Evolutionary conservation across 2,797 vertebrate genomes (phyloP), one percentile per base, ranked within the genome.

Genomic region (Xenopus petersii): DNA sequence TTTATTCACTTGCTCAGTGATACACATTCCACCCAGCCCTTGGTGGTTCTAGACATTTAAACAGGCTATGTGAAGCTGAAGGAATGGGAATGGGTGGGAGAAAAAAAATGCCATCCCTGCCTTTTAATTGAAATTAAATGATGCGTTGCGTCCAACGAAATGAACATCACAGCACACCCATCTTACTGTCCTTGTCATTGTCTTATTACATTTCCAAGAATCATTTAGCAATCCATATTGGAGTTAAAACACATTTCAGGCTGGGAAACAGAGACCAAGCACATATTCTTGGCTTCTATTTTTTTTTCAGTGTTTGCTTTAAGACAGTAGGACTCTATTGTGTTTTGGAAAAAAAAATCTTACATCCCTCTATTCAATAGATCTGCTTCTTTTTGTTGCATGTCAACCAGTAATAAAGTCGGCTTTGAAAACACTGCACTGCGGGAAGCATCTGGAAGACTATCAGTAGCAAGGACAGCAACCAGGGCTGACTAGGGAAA

Each of bases 121-220:
- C 62, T 79, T 42, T 82, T 87, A 87, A 89, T 86, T 89, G 85
- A 85, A 88, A 89, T 84, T 83, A 87, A 89, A 89, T 84, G 88
- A 74, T 82, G 83, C 85, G 80, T 88, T 79, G 67, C 55, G 47
- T 79, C 71, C 77, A 79, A 73, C 79, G 79, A 85, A 83, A 88
- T 80, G 72, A 85, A 84, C 75, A 81, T 83, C 75, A 81, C 72
- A 81, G 71, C 70, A 81, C 72, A 82, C 80, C 64, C 15, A 0
- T 64, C 79, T 80, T 61, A 71, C 80, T 82, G 74, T 56, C 71
- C 70, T 67, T 67, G 33, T 2, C 66, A 64, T 65, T 51, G 66
- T 66, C 62, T 55, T 74, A 74, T 79, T 64, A 61, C 55, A 61
- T 66, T 47, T 65, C 30, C 54, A 51, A 74, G 33, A 61, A 74